These are phyloP conservation scores for Lycodopsis pacificus DNA, from an alignment of 2,797 vertebrate genomes.

Conservation along the genomic window DNA sequence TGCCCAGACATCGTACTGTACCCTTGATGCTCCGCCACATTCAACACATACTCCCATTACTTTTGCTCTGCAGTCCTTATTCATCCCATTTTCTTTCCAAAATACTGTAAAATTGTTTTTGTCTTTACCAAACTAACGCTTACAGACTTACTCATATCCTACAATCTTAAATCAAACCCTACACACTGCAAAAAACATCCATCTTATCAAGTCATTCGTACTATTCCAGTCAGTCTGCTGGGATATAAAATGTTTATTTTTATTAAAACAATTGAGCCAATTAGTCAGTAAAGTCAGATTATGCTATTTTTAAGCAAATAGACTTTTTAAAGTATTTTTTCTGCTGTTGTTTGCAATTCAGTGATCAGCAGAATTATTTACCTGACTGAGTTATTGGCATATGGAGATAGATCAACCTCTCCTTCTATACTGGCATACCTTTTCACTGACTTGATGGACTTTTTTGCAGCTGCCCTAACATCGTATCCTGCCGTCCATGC, in stretches of 20 bases:
- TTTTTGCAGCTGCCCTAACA: conserved; percentile 73
- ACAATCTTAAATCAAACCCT: conserved; percentile 44
- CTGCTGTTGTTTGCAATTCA: not conserved
- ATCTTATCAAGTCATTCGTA: conserved; percentile 53
- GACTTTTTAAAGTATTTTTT: not conserved
- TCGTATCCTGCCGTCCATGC: conserved; percentile 62
- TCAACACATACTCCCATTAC: conserved; percentile 49
- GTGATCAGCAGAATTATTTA: not conserved
- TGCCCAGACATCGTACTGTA: conserved; percentile 54
- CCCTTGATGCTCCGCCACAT: conserved; percentile 40
- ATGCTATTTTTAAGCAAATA: not conserved
- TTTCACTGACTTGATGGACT: conserved; percentile 60
- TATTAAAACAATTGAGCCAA: conserved; percentile 33
- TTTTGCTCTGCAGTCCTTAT: conserved; percentile 49
- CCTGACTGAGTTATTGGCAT: not conserved
- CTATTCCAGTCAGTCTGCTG: not conserved
- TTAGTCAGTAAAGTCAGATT: not conserved
- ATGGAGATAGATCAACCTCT: not conserved
- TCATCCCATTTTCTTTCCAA: conserved; percentile 56
- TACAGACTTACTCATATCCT: conserved; percentile 45
- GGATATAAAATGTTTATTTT: not conserved
- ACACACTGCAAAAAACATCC: conserved; percentile 75
- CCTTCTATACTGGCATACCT: not conserved
- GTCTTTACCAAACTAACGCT: conserved; percentile 60
- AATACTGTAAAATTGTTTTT: conserved; percentile 38